Percentiles rank a stretch among this genome's conserved stretches.
Conservation (phyloP, 1,140 invertebrate genomes). For the Ylistrum balloti region DNA sequence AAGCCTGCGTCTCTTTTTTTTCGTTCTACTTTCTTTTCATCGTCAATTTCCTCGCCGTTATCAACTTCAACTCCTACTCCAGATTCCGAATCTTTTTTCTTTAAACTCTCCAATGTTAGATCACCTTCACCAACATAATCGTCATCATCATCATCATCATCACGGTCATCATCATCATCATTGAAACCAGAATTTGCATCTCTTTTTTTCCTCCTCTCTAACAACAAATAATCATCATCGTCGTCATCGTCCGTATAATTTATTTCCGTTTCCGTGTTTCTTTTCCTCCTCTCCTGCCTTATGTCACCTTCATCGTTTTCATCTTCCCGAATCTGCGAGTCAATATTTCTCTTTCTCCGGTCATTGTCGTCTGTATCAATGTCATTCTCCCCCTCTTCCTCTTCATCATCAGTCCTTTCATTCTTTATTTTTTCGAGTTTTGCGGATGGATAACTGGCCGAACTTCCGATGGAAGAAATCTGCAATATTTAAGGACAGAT, state of each 20-base stretch:
- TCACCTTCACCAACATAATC: too few relatives aligned
- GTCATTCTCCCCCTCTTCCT: not conserved
- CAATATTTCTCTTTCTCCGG: not conserved
- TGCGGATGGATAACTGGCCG: not conserved
- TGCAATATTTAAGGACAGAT: too few relatives aligned
- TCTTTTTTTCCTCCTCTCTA: not conserved
- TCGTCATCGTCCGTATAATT: not conserved
- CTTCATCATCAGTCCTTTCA: slow-evolving; percentile 25
- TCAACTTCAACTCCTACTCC: not conserved
- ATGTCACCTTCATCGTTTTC: not conserved
- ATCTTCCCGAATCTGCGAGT: too few relatives aligned
- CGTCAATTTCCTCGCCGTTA: not conserved
- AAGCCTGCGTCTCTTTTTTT: too few relatives aligned
- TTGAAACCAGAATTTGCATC: too few relatives aligned
- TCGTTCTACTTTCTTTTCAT: too few relatives aligned
- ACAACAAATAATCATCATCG: not conserved
- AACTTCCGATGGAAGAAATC: not conserved
- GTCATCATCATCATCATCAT: too few relatives aligned
- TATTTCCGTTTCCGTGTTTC: not conserved
- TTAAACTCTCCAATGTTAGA: too few relatives aligned
- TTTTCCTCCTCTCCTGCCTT: not conserved
- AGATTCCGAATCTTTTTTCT: not conserved
- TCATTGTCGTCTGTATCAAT: slow-evolving; percentile 36
- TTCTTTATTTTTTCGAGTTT: not conserved
- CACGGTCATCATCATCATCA: too few relatives aligned